Evolutionary conservation across 2,797 vertebrate species (phyloP).

Genomic region (Anguilla pacifica): DNA sequence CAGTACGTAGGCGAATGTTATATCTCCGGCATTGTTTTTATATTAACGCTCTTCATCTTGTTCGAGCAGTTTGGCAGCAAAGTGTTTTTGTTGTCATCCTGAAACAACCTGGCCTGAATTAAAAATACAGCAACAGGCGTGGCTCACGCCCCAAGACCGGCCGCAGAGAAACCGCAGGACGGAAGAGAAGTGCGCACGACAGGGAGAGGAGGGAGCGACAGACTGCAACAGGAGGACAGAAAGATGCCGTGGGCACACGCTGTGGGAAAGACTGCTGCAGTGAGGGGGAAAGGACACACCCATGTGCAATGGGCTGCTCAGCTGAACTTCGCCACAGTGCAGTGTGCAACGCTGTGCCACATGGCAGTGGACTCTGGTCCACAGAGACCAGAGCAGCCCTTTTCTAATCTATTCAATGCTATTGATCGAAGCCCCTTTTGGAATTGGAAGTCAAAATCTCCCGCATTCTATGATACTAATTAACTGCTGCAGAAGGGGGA

Average conservation of each 20-base stretch:
- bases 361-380: background rate
- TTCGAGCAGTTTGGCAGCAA: slow-evolving; percentile 6
- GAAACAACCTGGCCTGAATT: background rate
- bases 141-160: background rate
- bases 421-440: slow-evolving; percentile 10
- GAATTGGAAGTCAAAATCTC: background rate
- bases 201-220: slow-evolving; percentile 20
- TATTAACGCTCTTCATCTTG: slow-evolving; percentile 16
- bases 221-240: slow-evolving; percentile 56
- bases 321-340: background rate
- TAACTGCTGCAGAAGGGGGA: background rate
- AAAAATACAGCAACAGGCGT: slow-evolving; percentile 12
- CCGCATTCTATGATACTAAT: background rate
- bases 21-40: slow-evolving; percentile 7
- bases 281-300: background rate
- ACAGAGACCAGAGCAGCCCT: background rate
- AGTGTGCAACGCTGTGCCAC: background rate
- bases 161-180: background rate
- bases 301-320: background rate
- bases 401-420: background rate
- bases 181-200: background rate
- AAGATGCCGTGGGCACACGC: slow-evolving; percentile 41
- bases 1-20: background rate
- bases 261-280: background rate
- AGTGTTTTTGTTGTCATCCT: background rate